Percentiles rank a stretch among this genome's conserved stretches.
These are phyloP conservation scores for Hyles vespertilio DNA, from an alignment of 1,140 invertebrate genomes.

Conservation along the genomic window DNA sequence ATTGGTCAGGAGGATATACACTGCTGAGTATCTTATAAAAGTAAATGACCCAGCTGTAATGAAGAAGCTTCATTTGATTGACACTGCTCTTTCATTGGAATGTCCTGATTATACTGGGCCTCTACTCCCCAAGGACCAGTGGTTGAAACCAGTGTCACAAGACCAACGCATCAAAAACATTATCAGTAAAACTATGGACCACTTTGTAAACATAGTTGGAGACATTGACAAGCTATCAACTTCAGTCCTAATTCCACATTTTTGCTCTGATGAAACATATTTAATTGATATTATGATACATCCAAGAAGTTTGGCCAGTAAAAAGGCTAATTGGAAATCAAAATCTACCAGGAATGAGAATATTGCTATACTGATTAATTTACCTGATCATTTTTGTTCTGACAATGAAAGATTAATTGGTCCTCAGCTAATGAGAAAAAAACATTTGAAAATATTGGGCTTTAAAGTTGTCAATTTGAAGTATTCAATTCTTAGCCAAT, in stretches of 20 bases:
- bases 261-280: constrained; percentile 78
- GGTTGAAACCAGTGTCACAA: constrained; percentile 61
- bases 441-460: constrained; percentile 79
- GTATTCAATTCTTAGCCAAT: constrained; percentile 73
- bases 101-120: constrained; percentile 78
- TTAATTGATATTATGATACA: constrained; percentile 80
- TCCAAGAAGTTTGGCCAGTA: constrained; percentile 52
- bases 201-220: constrained; percentile 64
- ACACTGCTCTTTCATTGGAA: constrained; percentile 80
- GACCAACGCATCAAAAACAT: constrained; percentile 77
- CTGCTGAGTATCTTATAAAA: constrained; percentile 78
- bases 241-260: constrained; percentile 71
- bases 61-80: constrained; percentile 79
- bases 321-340: constrained; percentile 66
- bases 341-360: constrained; percentile 58
- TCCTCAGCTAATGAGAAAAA: constrained; percentile 78
- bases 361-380: constrained; percentile 78
- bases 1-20: constrained; percentile 79
- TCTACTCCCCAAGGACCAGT: constrained; percentile 76
- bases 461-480: constrained; percentile 79
- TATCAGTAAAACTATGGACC: constrained; percentile 68
- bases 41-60: constrained; percentile 67
- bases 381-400: constrained; percentile 81
- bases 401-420: constrained; percentile 77
- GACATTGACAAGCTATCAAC: constrained; percentile 66